Base-by-base conservation (phyloP, 2,113 vertebrate species). In the Neotoma lepida region DNA sequence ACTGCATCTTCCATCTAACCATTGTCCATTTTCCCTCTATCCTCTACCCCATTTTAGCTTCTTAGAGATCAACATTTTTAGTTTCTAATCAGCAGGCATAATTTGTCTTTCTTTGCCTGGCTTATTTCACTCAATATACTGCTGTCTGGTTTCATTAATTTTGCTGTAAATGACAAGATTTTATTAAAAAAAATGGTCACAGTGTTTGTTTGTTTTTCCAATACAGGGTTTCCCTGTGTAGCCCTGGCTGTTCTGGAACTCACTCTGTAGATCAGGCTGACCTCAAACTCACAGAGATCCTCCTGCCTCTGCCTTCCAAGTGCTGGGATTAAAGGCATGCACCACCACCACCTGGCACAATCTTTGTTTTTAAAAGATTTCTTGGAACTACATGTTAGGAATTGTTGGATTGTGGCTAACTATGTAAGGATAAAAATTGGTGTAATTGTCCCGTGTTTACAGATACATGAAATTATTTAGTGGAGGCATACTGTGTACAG, bases 321-420 rank as follows among this genome's bases (percentile, higher is more conserved):
- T 68, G 33, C 66, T 35, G 33, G 33, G 66, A 68, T 68, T 68
- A 68, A 68, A 68, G 66, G 66, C 66, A 2, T 35, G 3, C 14
- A 35, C 13, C 66, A 35, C 66, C 66, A 68, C 66, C 14, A 6
- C 66, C 66, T 35, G 13, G 66, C 66, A 68, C 30, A 68, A 10
- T 78, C 49, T 80, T 56, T 56, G 35, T 56, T 86, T 95, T 94
- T 93, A 71, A 73, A 85, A 93, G 88, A 66, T 39, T 39, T 58
- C 58, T 70, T 81, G 49, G 63, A 56, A 89, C 44, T 64, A 49
- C 63, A 10, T 7, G 74, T 81, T 63, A 71, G 41, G 9, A 84
- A 85, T 51, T 26, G 76, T 39, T 51, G 0, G 39, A 41, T 9
- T 15, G 41, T 61, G 56, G 41, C 49, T 41, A 66, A 46, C 26